Base-by-base conservation (phyloP, 2,888 invertebrate genomes). In the Mesochorus sp. region DNA sequence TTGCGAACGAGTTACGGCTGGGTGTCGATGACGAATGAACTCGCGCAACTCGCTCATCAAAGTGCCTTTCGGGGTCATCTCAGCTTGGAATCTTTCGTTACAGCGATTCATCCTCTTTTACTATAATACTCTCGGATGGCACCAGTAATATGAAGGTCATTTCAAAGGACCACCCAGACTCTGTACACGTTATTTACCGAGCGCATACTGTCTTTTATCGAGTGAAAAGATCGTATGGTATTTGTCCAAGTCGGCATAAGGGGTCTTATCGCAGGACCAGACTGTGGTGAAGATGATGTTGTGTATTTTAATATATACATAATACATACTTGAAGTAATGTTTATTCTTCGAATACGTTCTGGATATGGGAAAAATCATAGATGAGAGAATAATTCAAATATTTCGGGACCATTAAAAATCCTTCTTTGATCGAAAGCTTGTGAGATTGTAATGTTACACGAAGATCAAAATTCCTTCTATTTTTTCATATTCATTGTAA, bases 51-150 rank as follows among this genome's bases (percentile, higher is more conserved):
- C 1, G n/a, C n/a, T 21, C 44, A 47, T 47, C 19, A 47, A 8
- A 47, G 44, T 12, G 39, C n/a, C 39, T 39, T 44, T 42, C 47
- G 47, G 47, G 37, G 47, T 64, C 62, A 64, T 64, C 49, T 31
- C 34, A 47, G 28, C 47, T 49, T n/a, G 47, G 31, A 31, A 47
- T 47, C 28, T 64, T 44, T 19, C 12, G 12, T 51, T 44, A 49
- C 14, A 42, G 61, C 10, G 19, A 34, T 47, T 47, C 44, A 47
- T 47, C 44, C 44, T 47, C 44, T 21, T 47, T 47, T 47, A 19
- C 19, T 47, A 47, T 8, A 47, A 47, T 6, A 8, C 44, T n/a
- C n/a, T 47, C 10, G 44, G 21, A 47, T 21, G 44, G 44, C 10
- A 47, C 10, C 44, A 21, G 44, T 47, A 47, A 10, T 19, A 47